Conservation (phyloP, 2,113 vertebrate genomes). For the Martes martes region DNA sequence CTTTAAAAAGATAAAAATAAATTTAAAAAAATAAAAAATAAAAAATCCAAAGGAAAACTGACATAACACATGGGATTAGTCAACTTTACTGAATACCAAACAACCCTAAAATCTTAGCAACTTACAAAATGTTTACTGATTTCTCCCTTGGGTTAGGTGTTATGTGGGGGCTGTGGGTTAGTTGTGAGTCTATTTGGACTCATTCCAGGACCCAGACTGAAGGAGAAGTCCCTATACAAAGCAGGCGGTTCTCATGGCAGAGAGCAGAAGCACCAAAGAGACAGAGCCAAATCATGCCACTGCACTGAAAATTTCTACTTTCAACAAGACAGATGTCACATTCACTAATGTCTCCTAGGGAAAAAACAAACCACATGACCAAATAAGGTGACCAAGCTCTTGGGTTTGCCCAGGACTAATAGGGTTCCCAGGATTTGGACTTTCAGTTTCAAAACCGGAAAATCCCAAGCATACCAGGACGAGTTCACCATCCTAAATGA, state of each 20-base stretch:
- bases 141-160: neutral
- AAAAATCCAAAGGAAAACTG: slow-evolving; percentile 1
- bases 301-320: neutral
- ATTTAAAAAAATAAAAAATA: neutral
- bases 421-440: neutral
- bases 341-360: neutral
- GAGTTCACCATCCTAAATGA: neutral
- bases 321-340: neutral
- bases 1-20: too few relatives aligned
- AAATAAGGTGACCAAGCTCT: neutral
- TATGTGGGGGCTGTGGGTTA: neutral
- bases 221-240: neutral
- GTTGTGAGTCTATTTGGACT: neutral
- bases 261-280: neutral
- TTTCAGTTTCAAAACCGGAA: slow-evolving; percentile 32
- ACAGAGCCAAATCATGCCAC: neutral
- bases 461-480: neutral
- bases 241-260: neutral
- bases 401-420: neutral
- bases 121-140: neutral
- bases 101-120: neutral
- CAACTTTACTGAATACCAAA: neutral
- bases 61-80: neutral
- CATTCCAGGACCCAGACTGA: neutral
- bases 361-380: slow-evolving; percentile 8